Evolutionary conservation across 2,797 vertebrate genomes (phyloP).

Genomic region (Pseudomugil gertrudae): DNA sequence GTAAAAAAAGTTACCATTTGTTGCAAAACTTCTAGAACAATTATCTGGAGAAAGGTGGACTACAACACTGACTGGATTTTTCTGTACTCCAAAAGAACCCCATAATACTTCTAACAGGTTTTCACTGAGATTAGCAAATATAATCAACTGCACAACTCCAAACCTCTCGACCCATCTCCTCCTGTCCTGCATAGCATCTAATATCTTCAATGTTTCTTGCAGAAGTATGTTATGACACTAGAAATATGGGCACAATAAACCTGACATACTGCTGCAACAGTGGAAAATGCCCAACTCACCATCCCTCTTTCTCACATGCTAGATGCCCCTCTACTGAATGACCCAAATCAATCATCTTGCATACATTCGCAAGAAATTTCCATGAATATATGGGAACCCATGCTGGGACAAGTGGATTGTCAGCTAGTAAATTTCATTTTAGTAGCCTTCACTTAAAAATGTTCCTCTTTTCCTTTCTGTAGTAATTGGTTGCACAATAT

Average conservation of each 20-base stretch:
- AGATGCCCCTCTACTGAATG: constrained; percentile 52
- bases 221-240: constrained; percentile 61
- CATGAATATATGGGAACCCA: constrained; percentile 86
- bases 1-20: neutral
- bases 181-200: constrained; percentile 74
- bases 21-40: neutral
- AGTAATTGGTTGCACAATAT: constrained; percentile 55
- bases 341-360: constrained; percentile 80
- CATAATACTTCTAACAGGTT: neutral
- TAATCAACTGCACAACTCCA: neutral
- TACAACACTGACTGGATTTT: neutral
- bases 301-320: constrained; percentile 45
- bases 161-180: constrained; percentile 30
- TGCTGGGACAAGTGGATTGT: constrained; percentile 84
- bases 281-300: constrained; percentile 1
- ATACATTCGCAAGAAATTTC: constrained; percentile 86
- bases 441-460: constrained; percentile 60
- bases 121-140: neutral
- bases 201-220: constrained; percentile 80
- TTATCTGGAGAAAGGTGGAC: neutral
- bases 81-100: neutral
- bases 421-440: constrained; percentile 83
- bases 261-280: constrained; percentile 10
- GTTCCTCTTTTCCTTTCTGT: constrained; percentile 34
- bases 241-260: constrained; percentile 17